Percentiles rank a stretch among this genome's conserved stretches.
Conservation (phyloP, 2,113 vertebrate species). For the Leiothrix lutea region DNA sequence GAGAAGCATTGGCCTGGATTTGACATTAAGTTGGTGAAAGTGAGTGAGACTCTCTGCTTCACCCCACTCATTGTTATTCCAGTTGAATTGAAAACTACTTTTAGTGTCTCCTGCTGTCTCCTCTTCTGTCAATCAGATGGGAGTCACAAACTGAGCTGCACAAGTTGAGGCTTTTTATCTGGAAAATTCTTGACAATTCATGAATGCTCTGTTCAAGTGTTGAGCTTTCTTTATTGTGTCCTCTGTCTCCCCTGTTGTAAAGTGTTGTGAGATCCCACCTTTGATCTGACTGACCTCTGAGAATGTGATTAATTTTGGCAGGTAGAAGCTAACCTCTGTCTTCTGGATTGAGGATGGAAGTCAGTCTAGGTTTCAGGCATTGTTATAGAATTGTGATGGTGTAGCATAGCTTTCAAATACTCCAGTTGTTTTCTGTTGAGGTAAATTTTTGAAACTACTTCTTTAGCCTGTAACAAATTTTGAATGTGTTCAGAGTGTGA, state of each 20-base stretch:
- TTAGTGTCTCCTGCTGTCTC: background rate
- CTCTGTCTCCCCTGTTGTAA: background rate
- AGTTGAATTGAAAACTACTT: background rate
- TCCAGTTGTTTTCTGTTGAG: background rate
- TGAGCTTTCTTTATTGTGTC: background rate
- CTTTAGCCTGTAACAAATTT: background rate
- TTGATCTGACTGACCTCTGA: background rate
- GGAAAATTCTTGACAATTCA: background rate
- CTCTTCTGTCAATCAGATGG: background rate
- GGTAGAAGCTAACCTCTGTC: background rate
- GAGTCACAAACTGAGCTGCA: background rate
- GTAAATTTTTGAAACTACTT: background rate
- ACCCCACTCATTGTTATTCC: background rate
- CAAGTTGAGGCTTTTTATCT: background rate
- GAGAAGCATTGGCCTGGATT: slow-evolving; percentile 11
- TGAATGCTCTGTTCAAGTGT: background rate
- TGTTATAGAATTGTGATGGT: background rate
- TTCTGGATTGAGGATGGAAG: background rate
- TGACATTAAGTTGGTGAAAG: background rate
- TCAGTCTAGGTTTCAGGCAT: background rate
- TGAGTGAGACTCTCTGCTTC: background rate
- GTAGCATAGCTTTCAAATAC: background rate
- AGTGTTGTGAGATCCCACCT: background rate
- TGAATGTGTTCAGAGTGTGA: background rate
- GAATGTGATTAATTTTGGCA: background rate